Evolutionary conservation across 92 coral and sea anemone species (phyloP).

Genomic region (Siderastrea siderea): DNA sequence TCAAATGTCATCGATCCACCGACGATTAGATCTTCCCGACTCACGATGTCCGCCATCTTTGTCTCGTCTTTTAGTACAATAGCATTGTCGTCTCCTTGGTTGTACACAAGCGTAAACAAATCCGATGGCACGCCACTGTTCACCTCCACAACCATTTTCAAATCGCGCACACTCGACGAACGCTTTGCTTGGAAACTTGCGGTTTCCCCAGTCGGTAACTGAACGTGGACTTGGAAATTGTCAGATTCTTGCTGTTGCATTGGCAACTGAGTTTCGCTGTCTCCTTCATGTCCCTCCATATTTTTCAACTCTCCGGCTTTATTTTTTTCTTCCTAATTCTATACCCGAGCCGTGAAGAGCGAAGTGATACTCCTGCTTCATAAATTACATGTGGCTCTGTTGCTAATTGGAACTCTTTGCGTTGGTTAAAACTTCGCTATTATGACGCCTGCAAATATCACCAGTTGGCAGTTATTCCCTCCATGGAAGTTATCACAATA

Average conservation of each 20-base stretch:
- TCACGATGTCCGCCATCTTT: conserved; percentile 52
- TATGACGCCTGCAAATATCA: neutral
- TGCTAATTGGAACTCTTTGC: neutral
- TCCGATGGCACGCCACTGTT: conserved; percentile 67
- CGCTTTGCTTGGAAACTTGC: conserved; percentile 14
- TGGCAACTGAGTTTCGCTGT: neutral
- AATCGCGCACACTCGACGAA: conserved; percentile 44
- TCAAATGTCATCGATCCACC: conserved; percentile 17
- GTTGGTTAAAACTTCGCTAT: neutral
- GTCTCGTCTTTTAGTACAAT: conserved; percentile 45
- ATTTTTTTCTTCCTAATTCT: neutral
- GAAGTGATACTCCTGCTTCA: neutral
- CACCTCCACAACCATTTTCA: conserved; percentile 52
- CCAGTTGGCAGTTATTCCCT: neutral
- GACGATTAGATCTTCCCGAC: neutral
- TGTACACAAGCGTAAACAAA: conserved; percentile 47
- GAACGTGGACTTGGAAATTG: conserved; percentile 13
- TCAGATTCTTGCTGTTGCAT: neutral
- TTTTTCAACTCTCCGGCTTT: neutral
- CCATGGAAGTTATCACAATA: neutral
- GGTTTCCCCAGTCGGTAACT: conserved; percentile 27
- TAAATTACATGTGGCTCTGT: neutral
- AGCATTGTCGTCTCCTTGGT: conserved; percentile 2
- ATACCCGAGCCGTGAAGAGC: neutral
- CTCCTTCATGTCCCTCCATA: neutral